phyloP scores from a whole-genome alignment of 2,888 invertebrate species.

The Pyralis farinalis region DNA sequence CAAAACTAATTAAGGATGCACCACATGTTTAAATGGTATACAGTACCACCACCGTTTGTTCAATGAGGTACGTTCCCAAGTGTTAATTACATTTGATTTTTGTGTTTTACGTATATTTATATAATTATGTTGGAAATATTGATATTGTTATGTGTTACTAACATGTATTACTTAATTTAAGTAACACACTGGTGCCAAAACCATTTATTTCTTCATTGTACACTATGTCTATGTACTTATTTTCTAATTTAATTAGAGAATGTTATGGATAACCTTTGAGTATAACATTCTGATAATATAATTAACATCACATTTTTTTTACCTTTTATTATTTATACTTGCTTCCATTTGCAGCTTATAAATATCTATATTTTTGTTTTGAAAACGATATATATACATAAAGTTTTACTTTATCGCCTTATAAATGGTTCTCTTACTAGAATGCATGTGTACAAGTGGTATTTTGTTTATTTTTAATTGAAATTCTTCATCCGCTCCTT shows the following conservation, averaged over 20 bases:
- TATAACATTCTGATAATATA: conserved; percentile 44
- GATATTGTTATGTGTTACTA: conserved; percentile 60
- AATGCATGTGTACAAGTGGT: conserved; percentile 66
- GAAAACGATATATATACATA: conserved; percentile 19
- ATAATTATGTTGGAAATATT: conserved; percentile 43
- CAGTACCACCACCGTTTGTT: conserved; percentile 76
- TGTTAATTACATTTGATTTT: conserved; percentile 66
- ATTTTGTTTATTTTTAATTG: conserved; percentile 38
- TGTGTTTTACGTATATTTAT: conserved; percentile 67
- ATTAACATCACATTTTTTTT: conserved; percentile 8
- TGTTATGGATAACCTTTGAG: conserved; percentile 65
- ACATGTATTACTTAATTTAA: conserved; percentile 34
- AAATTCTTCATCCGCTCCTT: conserved; percentile 40
- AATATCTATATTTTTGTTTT: conserved; percentile 39
- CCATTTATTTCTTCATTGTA: conserved; percentile 22
- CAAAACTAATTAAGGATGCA: conserved; percentile 80
- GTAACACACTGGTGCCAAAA: conserved; percentile 66
- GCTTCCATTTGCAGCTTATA: conserved; percentile 71
- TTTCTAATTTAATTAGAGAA: conserved; percentile 43
- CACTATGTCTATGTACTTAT: conserved; percentile 20
- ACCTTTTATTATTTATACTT: conserved; percentile 40
- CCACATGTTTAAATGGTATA: conserved; percentile 76
- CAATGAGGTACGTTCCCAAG: conserved; percentile 74
- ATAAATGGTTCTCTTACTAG: conserved; percentile 51
- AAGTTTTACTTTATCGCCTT: conserved; percentile 52